phyloP scores from a whole-genome alignment of 2,888 invertebrate genomes.

The Ecdyonurus torrentis region DNA sequence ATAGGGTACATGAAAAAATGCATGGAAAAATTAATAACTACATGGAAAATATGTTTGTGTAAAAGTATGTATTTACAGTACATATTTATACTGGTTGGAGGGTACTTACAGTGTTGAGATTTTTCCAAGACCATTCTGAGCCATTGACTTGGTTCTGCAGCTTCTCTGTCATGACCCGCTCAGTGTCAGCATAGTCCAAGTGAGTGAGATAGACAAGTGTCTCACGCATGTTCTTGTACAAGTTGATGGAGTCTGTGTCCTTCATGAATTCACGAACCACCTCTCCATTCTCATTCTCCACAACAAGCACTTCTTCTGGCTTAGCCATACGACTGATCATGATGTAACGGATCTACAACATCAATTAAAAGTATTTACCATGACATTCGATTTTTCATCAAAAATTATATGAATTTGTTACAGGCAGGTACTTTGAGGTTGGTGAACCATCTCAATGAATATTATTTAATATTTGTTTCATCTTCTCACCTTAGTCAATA shows the following conservation, averaged over 20 bases:
- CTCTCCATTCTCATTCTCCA: constrained; percentile 99
- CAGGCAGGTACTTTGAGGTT: constrained; percentile 1
- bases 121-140: constrained; percentile 99
- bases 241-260: constrained; percentile 97
- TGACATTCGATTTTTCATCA: too few species aligned
- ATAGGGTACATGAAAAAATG: neutral
- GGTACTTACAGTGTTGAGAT: constrained; percentile 70
- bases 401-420: constrained; percentile 2
- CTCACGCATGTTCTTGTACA: constrained; percentile 99
- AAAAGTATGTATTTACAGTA: too few species aligned
- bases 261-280: constrained; percentile 99
- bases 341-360: constrained; percentile 59
- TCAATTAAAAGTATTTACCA: neutral
- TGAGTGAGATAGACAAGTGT: constrained; percentile 96
- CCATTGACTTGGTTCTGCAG: constrained; percentile 97
- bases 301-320: constrained; percentile 97
- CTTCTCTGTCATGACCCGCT: constrained; percentile 97
- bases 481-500: constrained; percentile 45
- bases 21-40: neutral
- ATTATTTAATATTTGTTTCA: neutral
- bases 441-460: neutral
- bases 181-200: constrained; percentile 94
- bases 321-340: constrained; percentile 99
- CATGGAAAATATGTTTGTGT: too few species aligned
- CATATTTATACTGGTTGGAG: neutral